These are phyloP conservation scores for Drosophila albomicans DNA, from an alignment of 1,140 invertebrate genomes.

Conservation along the genomic window DNA sequence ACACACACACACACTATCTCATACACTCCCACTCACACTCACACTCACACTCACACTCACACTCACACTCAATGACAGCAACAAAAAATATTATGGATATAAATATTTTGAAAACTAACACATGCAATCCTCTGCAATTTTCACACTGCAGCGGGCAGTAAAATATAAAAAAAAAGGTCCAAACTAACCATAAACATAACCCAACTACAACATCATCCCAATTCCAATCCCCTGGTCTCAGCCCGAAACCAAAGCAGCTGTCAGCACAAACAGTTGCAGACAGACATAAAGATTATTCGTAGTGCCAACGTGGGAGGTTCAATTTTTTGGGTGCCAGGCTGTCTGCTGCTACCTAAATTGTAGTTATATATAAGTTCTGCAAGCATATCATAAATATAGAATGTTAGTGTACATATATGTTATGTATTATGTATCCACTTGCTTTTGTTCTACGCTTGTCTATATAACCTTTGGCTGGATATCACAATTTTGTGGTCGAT, in stretches of 20 bases:
- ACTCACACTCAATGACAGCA: slow-evolving; percentile 60
- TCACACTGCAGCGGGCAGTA: slow-evolving; percentile 56
- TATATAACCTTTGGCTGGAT: background rate
- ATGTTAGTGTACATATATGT: background rate
- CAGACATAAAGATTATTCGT: slow-evolving; percentile 75
- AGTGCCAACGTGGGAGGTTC: slow-evolving; percentile 31
- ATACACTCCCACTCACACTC: slow-evolving; percentile 28
- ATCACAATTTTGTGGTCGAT: slow-evolving; percentile 7
- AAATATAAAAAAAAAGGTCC: slow-evolving; percentile 22
- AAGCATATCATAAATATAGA: slow-evolving; percentile 8
- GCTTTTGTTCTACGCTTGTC: slow-evolving; percentile 16
- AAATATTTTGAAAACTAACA: slow-evolving; percentile 71
- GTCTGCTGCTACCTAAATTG: slow-evolving; percentile 17
- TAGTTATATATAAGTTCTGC: slow-evolving; percentile 25
- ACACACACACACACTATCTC: slow-evolving; percentile 1
- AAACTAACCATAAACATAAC: slow-evolving; percentile 38
- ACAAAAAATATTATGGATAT: slow-evolving; percentile 74
- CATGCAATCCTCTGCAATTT: slow-evolving; percentile 79
- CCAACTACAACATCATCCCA: slow-evolving; percentile 2
- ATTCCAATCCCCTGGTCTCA: background rate
- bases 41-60: slow-evolving; percentile 48
- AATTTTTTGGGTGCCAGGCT: slow-evolving; percentile 14
- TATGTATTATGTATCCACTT: slow-evolving; percentile 9
- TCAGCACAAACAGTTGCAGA: slow-evolving; percentile 79
- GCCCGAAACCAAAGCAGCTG: slow-evolving; percentile 48